Conservation (phyloP, 2,113 vertebrate genomes). For the Semnornis frantzii region DNA sequence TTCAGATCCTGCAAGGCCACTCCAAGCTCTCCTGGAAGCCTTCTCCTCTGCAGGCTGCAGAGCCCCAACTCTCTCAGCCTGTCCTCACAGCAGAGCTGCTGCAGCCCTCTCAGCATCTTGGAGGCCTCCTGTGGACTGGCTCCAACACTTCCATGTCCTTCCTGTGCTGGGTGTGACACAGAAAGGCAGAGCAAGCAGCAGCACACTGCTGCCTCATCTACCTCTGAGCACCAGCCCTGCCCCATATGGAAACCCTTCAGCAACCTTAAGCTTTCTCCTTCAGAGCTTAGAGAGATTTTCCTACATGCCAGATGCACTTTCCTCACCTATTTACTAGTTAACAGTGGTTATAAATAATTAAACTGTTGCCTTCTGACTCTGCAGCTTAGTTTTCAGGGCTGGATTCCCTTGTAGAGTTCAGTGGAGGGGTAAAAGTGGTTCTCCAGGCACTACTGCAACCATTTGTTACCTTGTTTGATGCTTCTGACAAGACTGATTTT, state of each 20-base stretch:
- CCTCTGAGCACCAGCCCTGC: background rate
- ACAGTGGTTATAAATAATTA: background rate
- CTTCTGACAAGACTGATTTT: slow-evolving; percentile 44
- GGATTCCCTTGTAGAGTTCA: background rate
- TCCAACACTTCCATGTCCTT: no score
- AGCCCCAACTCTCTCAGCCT: no score
- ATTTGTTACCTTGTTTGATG: background rate
- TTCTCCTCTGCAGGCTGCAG: no score
- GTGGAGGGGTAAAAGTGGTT: background rate
- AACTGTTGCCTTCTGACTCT: background rate
- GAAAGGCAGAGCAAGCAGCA: background rate
- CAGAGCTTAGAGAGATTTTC: background rate
- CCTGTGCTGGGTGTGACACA: background rate
- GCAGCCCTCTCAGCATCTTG: no score
- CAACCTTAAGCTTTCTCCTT: background rate
- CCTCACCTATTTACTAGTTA: background rate
- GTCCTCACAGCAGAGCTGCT: no score
- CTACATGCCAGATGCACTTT: background rate
- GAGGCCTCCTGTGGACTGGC: no score
- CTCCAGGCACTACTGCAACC: background rate
- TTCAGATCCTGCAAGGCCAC: no score
- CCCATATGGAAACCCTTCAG: background rate
- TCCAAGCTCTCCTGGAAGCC: no score
- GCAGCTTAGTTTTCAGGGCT: background rate
- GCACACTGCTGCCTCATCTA: background rate